Evolutionary conservation across 2,797 vertebrate genomes (phyloP), one percentile per base, ranked within the genome.

Genomic region (Gymnocypris eckloni): DNA sequence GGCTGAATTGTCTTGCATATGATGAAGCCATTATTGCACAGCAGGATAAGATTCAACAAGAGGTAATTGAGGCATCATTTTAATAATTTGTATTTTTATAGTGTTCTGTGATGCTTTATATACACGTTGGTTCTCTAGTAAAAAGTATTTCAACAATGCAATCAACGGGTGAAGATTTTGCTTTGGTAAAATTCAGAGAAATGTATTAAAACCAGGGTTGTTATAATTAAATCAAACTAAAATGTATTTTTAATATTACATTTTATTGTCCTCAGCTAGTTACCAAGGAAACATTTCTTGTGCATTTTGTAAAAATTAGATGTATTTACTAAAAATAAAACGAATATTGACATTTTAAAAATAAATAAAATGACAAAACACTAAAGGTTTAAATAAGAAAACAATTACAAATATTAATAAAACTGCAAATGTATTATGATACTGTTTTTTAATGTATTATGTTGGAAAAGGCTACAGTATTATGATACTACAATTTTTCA

Each of bases 21-120:
- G 97, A 99, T 77, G 97, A 99, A 93, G 97, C 97, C 87, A 99
- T 98, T 83, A 98, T 99, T 90, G 97, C 97, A 86, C 97, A 98
- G 88, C 97, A 99, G 92, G 97, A 98, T 92, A 95, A 96, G 90
- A 98, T 98, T 93, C 97, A 98, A 90, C 97, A 98, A 79, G 96
- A 96, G 95, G 96, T 96, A 89, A 93, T 5, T 64, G 41, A 33
- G 41, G 13, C 2, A 33, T 64, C 41, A 18, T 77, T 45, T 67
- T 20, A 4, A 10, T 25, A 2, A 82, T 82, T 6, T 70, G 8
- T 81, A 28, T 79, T 81, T 48, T 10, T n/a, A 8, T 25, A 18
- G n/a, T 41, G 28, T 50, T 67, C 6, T 43, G n/a, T 45, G 16
- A 71, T 28, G 16, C 4, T 70, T 20, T 43, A 41, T 56, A 18